These are phyloP conservation scores for Ageneiosus marmoratus DNA, from an alignment of 2,113 vertebrate genomes.

Conservation along the genomic window DNA sequence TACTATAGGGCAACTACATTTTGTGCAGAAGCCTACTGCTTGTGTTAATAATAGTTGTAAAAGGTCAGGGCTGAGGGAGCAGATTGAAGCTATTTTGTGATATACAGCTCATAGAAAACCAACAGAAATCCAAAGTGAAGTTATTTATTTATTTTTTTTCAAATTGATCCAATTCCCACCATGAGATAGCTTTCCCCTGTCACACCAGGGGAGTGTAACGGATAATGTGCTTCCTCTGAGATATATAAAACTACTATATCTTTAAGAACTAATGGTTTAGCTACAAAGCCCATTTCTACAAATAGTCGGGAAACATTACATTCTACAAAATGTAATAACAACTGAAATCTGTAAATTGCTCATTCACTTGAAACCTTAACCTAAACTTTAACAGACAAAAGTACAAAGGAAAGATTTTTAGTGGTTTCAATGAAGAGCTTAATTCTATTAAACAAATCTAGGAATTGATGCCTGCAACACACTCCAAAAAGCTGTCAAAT, in stretches of 20 bases:
- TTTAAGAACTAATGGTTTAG: not conserved
- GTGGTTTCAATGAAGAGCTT: too few relatives aligned
- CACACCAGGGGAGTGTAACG: not conserved
- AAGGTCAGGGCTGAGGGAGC: slow-evolving; percentile 45
- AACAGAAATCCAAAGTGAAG: not conserved
- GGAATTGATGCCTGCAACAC: too few relatives aligned
- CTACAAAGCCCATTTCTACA: not conserved
- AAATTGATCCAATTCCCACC: not conserved
- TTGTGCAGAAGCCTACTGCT: not conserved
- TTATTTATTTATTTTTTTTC: not conserved
- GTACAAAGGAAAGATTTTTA: too few relatives aligned
- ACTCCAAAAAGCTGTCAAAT: too few relatives aligned
- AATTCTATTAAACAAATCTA: too few relatives aligned
- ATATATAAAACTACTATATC: not conserved
- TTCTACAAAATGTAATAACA: too few relatives aligned
- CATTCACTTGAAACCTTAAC: too few relatives aligned
- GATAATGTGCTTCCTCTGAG: not conserved
- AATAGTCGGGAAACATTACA: too few relatives aligned
- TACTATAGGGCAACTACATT: not conserved
- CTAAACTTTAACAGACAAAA: too few relatives aligned
- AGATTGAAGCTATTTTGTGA: slow-evolving; percentile 29
- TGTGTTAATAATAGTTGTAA: not conserved
- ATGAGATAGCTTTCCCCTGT: not conserved
- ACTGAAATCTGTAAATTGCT: too few relatives aligned
- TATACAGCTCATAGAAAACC: slow-evolving; percentile 21